Conservation (phyloP, 2,113 vertebrate species). For the Psettodes erumei region DNA sequence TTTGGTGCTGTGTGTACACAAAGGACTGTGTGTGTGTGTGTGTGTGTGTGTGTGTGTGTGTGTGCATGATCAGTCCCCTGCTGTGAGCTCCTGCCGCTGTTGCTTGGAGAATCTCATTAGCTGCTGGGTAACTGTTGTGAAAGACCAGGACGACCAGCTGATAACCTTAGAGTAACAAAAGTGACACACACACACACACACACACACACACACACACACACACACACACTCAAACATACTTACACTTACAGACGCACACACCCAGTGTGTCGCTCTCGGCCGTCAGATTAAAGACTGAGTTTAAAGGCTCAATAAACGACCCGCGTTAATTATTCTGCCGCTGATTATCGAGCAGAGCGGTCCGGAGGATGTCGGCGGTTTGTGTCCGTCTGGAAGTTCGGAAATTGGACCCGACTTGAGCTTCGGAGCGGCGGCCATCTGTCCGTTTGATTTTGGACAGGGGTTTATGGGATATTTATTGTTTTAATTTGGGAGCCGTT, state of each 20-base stretch:
- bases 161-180: constrained; percentile 1
- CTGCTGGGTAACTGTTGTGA: constrained; percentile 41
- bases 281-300: constrained; percentile 20
- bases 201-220: constrained; percentile 7
- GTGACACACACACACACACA: not conserved
- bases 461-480: constrained; percentile 15
- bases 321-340: constrained; percentile 18
- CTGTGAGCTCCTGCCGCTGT: constrained; percentile 32
- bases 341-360: not conserved
- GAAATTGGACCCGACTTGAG: not conserved
- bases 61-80: not conserved
- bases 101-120: constrained; percentile 40
- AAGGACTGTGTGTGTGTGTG: constrained; percentile 6
- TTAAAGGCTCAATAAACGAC: constrained; percentile 14
- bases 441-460: constrained; percentile 4
- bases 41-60: not conserved
- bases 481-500: constrained; percentile 37
- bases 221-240: not conserved
- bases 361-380: not conserved
- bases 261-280: not conserved
- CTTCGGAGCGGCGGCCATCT: constrained; percentile 22
- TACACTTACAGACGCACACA: not conserved
- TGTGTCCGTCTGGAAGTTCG: not conserved
- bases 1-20: not conserved
- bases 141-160: constrained; percentile 17